Conservation (phyloP, 2,113 vertebrate genomes). For the Corythoichthys intestinalis region DNA sequence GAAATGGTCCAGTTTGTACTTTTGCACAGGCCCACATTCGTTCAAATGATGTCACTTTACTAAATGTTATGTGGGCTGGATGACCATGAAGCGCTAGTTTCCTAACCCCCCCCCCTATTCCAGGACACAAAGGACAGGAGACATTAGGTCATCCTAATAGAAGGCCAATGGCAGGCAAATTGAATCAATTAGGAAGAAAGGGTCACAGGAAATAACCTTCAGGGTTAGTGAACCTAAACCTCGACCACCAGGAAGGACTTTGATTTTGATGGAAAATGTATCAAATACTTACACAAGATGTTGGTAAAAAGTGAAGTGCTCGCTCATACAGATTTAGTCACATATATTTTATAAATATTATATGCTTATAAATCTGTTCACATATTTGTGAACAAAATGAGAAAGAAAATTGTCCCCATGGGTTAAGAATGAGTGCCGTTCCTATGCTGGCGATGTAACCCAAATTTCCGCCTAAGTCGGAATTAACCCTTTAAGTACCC, state of each 20-base stretch:
- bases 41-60: constrained; percentile 11
- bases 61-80: constrained; percentile 23
- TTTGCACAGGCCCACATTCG: constrained; percentile 28
- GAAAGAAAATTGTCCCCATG: too few species aligned
- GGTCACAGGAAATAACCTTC: constrained; percentile 71
- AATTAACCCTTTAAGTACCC: too few species aligned
- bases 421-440: too few species aligned
- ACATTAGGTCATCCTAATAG: constrained; percentile 58
- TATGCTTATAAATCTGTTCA: too few species aligned
- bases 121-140: constrained; percentile 28
- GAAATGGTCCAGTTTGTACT: constrained; percentile 12
- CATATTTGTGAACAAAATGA: too few species aligned
- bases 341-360: too few species aligned
- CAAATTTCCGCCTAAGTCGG: too few species aligned
- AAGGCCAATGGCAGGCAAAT: constrained; percentile 64
- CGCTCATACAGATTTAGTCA: too few species aligned
- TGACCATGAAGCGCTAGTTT: constrained; percentile 1
- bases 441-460: too few species aligned
- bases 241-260: constrained; percentile 48
- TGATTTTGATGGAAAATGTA: neutral
- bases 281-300: neutral
- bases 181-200: constrained; percentile 72
- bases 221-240: constrained; percentile 57
- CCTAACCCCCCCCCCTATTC: neutral
- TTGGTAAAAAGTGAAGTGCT: too few species aligned